Base-by-base conservation (phyloP, 2,797 vertebrate genomes). In the Hafferia zeledoni region DNA sequence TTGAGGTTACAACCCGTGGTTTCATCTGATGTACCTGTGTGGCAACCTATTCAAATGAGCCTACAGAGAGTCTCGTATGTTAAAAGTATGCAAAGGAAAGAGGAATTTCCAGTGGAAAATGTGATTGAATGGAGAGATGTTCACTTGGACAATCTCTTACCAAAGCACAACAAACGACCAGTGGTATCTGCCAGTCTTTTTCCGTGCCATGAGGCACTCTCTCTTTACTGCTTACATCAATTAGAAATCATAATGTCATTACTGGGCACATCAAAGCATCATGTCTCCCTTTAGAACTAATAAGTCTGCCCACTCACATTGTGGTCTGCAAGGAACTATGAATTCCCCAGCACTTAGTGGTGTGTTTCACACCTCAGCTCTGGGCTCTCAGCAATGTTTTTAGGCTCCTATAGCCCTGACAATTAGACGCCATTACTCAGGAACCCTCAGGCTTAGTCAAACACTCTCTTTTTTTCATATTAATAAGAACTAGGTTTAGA, bases 71-170 rank as follows among this genome's bases (percentile, higher is more conserved):
- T 49, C 74, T 91, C 0, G 0, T 67, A 61, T 76, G 81, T 63
- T 90, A 65, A 90, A 94, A 95, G 74, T 56, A 80, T 3, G 50
- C 0, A 4, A 90, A 92, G 90, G 72, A 93, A 95, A 94, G 77
- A 94, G 94, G 92, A 95, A 95, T 95, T 97, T 97, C 96, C 96
- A 96, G 93, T 74, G 96, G 95, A 97, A 97, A 97, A 95, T 95
- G 93, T 97, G 97, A 97, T 94, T 89, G 83, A 96, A 95, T 52
- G 96, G 97, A 97, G 96, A 95, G 71, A 92, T 17, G 65, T 81
- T 90, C 94, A 82, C 84, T 94, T 96, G 95, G 95, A 96, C 95
- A 96, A 86, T 65, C 77, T 93, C 88, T 90, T 74, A 93, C 41
- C 64, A 44, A 88, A 83, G 95, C 78, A 80, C 64, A 92, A 70